phyloP scores from a whole-genome alignment of 2,797 vertebrate species.

The Alfaro cultratus region DNA sequence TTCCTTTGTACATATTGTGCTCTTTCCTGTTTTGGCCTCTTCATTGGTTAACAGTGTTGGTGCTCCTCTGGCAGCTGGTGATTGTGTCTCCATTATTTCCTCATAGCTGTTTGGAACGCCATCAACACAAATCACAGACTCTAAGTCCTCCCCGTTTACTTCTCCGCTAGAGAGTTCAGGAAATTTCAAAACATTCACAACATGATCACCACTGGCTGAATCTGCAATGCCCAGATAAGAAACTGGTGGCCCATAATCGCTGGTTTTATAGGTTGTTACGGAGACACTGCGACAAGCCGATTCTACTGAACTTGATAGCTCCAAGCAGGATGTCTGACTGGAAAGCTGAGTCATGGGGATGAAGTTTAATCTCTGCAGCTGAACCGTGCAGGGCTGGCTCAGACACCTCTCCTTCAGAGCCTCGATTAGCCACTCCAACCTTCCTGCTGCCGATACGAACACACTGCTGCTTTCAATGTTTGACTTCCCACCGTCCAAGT shows the following conservation, averaged over 20 bases:
- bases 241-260: not conserved
- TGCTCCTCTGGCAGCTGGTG: not conserved
- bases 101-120: slow-evolving; percentile 22
- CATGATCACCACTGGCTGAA: not conserved
- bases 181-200: not conserved
- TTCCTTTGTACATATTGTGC: slow-evolving; percentile 13
- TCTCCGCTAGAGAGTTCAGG: not conserved
- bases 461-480: slow-evolving; percentile 32
- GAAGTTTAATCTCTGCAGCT: slow-evolving; percentile 50
- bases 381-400: slow-evolving; percentile 48
- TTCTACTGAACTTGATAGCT: slow-evolving; percentile 1
- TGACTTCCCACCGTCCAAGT: not conserved
- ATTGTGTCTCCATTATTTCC: slow-evolving; percentile 8
- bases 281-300: not conserved
- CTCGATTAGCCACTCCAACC: slow-evolving; percentile 53
- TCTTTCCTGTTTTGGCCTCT: not conserved
- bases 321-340: slow-evolving; percentile 57
- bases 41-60: not conserved
- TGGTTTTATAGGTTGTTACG: not conserved
- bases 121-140: slow-evolving; percentile 10
- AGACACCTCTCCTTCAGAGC: slow-evolving; percentile 66
- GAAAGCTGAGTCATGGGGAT: slow-evolving; percentile 32
- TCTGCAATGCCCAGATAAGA: not conserved
- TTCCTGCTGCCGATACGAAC: slow-evolving; percentile 53
- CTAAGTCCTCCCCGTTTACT: slow-evolving; percentile 9